A percentile compares a stretch with the other conserved stretches of the same genome.
Evolutionary conservation across 2,797 vertebrate genomes (phyloP).

Genomic region (Pagetopsis macropterus): DNA sequence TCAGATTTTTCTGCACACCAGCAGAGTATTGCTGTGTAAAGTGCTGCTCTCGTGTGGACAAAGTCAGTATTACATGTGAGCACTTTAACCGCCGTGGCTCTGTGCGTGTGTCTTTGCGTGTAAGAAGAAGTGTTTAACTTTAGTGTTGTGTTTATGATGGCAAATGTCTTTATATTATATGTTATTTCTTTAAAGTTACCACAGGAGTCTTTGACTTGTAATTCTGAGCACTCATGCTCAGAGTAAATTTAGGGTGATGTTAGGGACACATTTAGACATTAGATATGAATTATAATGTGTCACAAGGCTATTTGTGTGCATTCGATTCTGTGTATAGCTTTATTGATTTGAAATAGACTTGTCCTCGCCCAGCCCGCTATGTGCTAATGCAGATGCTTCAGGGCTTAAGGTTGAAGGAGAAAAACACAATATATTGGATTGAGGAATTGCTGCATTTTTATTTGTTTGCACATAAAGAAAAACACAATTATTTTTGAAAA

Average conservation of each 20-base stretch:
- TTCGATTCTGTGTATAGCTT: not conserved
- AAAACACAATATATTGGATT: not conserved
- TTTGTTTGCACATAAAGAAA: not conserved
- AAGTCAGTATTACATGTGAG: not conserved
- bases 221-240: too few relatives aligned
- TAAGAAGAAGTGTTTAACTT: not conserved
- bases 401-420: not conserved
- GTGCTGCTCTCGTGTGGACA: conserved; percentile 24
- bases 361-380: not conserved
- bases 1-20: too few relatives aligned
- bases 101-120: not conserved
- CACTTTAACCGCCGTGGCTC: not conserved
- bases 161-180: not conserved
- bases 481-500: not conserved
- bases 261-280: not conserved
- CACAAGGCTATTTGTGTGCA: not conserved
- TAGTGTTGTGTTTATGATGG: conserved; percentile 1
- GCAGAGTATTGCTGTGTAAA: not conserved
- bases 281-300: not conserved
- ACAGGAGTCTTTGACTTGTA: not conserved
- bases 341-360: not conserved
- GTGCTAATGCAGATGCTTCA: conserved; percentile 13
- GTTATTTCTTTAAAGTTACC: not conserved
- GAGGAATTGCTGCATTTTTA: not conserved
- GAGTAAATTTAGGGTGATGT: not conserved